Evolutionary conservation across 2,888 invertebrate genomes (phyloP).

Genomic region (Sisyra terminalis): DNA sequence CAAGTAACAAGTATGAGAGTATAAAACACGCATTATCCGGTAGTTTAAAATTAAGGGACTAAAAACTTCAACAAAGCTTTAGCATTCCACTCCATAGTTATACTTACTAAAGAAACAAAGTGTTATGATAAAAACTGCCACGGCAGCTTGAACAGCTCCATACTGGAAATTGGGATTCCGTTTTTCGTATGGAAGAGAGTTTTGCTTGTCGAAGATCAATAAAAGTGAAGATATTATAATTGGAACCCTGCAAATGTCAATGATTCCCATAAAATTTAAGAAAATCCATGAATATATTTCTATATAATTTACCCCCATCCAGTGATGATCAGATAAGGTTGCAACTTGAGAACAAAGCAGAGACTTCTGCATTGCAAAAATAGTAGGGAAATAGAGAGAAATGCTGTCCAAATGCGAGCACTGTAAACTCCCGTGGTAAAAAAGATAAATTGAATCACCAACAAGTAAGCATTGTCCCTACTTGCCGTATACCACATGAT

Average conservation of each 20-base stretch:
- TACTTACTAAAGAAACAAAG: slow-evolving; percentile 61
- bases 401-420: slow-evolving; percentile 70
- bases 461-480: slow-evolving; percentile 40
- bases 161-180: slow-evolving; percentile 62
- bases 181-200: slow-evolving; percentile 36
- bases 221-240: slow-evolving; percentile 46
- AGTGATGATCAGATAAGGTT: slow-evolving; percentile 44
- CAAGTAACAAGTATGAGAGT: no score
- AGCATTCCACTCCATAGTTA: not conserved
- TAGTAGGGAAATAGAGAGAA: slow-evolving; percentile 63
- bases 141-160: slow-evolving; percentile 59
- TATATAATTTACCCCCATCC: slow-evolving; percentile 37
- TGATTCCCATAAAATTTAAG: slow-evolving; percentile 6
- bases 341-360: slow-evolving; percentile 61
- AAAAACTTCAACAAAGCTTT: no score
- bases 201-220: slow-evolving; percentile 34
- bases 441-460: slow-evolving; percentile 51
- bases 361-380: slow-evolving; percentile 71
- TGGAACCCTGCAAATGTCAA: slow-evolving; percentile 41
- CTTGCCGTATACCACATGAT: slow-evolving; percentile 52
- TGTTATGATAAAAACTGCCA: slow-evolving; percentile 56
- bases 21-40: no score
- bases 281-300: slow-evolving; percentile 1
- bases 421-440: slow-evolving; percentile 66
- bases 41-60: no score